A percentile compares a stretch with the other conserved stretches of the same genome.
These are phyloP conservation scores for Brachionus paranguensis DNA, from an alignment of 1,140 invertebrate species.

Conservation along the genomic window DNA sequence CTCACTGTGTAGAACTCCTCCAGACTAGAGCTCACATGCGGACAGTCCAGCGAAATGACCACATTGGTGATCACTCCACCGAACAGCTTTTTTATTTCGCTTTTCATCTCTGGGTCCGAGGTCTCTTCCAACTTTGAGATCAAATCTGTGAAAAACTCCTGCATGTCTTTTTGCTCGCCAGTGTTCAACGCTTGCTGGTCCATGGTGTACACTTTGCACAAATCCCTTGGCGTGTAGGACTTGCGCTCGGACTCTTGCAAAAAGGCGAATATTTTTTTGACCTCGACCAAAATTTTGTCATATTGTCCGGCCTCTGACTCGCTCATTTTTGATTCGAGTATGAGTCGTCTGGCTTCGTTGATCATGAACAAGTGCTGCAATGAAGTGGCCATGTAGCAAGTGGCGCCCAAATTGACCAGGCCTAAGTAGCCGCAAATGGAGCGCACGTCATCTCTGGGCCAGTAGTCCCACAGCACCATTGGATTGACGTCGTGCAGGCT, in stretches of 20 bases:
- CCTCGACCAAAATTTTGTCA: constrained; percentile 71
- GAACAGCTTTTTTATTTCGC: constrained; percentile 80
- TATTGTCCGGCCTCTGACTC: constrained; percentile 64
- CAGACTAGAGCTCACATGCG: constrained; percentile 81
- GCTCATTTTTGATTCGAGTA: constrained; percentile 62
- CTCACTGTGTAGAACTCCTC: constrained; percentile 93
- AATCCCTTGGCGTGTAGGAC: constrained; percentile 85
- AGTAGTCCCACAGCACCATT: constrained; percentile 12
- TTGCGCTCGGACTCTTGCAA: constrained; percentile 85
- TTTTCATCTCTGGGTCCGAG: constrained; percentile 65
- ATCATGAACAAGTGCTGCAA: constrained; percentile 96
- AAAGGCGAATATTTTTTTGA: constrained; percentile 91
- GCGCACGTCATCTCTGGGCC: constrained; percentile 19
- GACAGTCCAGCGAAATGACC: constrained; percentile 86
- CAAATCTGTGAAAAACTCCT: constrained; percentile 91
- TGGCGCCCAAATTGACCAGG: constrained; percentile 86
- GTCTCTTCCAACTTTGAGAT: constrained; percentile 92
- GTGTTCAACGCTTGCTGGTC: constrained; percentile 89
- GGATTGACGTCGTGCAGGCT: background rate
- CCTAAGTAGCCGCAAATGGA: constrained; percentile 67
- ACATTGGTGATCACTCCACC: constrained; percentile 87
- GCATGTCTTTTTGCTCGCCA: constrained; percentile 95
- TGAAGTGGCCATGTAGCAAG: constrained; percentile 92
- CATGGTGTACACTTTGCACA: constrained; percentile 94
- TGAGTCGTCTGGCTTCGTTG: constrained; percentile 75